phyloP scores from a whole-genome alignment of 2,888 invertebrate species.

The Embidobia sp. region DNA sequence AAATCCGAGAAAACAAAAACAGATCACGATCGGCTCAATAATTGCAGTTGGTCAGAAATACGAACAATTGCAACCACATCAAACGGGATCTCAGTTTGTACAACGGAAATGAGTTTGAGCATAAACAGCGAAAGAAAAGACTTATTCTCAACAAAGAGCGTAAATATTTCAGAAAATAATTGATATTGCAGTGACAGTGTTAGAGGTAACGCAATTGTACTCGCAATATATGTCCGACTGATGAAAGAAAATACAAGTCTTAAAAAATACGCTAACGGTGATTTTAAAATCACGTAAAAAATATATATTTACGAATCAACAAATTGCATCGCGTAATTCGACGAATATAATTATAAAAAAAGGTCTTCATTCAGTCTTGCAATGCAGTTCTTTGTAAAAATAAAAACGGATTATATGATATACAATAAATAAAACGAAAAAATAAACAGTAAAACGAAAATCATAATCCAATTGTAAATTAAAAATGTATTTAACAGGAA shows the following conservation, averaged over 20 bases:
- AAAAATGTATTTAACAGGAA: constrained; percentile 19
- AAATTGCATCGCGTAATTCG: neutral
- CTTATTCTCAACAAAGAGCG: too few species aligned
- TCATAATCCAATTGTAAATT: constrained; percentile 5
- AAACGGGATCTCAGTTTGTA: too few species aligned
- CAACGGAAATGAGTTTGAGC: too few species aligned
- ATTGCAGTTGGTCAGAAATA: too few species aligned
- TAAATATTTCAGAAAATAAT: constrained; percentile 22
- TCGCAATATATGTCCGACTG: neutral
- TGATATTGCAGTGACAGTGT: constrained; percentile 3
- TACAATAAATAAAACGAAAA: too few species aligned
- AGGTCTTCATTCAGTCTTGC: constrained; percentile 34
- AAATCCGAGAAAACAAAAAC: too few species aligned
- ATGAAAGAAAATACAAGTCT: neutral
- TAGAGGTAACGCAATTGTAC: neutral
- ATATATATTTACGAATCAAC: constrained; percentile 11
- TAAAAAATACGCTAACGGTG: constrained; percentile 1
- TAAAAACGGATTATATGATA: neutral
- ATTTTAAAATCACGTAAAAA: constrained; percentile 21
- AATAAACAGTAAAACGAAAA: constrained; percentile 1
- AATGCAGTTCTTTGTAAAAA: constrained; percentile 23
- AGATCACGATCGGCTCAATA: too few species aligned
- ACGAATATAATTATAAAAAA: constrained; percentile 9
- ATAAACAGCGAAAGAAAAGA: too few species aligned
- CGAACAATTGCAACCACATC: too few species aligned